Percentiles rank a stretch among this genome's conserved stretches.
These are phyloP conservation scores for Cheirogaleus major DNA, from an alignment of 2,797 vertebrate species.

Conservation along the genomic window DNA sequence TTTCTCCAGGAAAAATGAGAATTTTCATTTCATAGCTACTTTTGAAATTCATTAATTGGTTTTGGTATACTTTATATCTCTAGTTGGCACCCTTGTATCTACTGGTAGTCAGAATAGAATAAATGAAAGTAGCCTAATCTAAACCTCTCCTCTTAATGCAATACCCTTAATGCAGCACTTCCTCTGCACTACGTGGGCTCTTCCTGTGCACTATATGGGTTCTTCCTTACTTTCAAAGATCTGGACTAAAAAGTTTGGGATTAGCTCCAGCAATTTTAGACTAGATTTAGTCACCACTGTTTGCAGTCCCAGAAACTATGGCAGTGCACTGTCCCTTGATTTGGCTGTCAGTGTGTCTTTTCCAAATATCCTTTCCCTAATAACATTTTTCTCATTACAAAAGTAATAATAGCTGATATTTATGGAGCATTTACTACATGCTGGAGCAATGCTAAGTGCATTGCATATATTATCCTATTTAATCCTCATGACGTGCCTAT, in stretches of 20 bases:
- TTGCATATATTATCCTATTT: neutral
- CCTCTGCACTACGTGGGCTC: neutral
- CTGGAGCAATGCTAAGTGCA: neutral
- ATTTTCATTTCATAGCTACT: neutral
- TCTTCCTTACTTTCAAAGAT: neutral
- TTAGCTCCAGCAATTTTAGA: neutral
- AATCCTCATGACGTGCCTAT: neutral
- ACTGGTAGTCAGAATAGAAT: neutral
- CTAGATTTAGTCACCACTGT: neutral
- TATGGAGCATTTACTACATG: neutral
- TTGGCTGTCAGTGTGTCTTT: neutral
- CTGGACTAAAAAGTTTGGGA: neutral
- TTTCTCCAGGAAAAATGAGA: conserved; percentile 6
- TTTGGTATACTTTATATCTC: conserved; percentile 15
- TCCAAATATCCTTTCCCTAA: neutral
- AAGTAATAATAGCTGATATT: neutral
- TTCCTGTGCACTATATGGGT: neutral
- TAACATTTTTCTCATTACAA: neutral
- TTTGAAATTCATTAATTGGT: neutral
- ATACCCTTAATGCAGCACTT: neutral
- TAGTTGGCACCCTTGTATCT: neutral
- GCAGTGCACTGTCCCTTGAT: neutral
- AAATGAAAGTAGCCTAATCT: neutral
- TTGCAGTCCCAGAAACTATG: neutral
- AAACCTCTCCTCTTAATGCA: neutral